Percentiles rank a stretch among this genome's conserved stretches.
These are phyloP conservation scores for Argynnis bischoffii DNA, from an alignment of 2,888 invertebrate genomes.

Conservation along the genomic window DNA sequence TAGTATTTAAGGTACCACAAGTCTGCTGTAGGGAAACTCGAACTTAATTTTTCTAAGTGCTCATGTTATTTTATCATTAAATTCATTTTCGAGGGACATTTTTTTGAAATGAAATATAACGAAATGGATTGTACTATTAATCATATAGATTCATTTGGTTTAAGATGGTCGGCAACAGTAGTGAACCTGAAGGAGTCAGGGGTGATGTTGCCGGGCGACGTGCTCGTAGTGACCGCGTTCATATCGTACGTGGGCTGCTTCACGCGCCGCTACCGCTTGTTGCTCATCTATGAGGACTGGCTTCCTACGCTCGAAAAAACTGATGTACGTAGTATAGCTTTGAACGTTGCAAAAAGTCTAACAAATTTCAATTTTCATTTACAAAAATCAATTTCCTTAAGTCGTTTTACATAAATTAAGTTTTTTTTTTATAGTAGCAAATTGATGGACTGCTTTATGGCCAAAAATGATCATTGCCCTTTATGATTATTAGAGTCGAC, in stretches of 20 bases:
- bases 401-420: too few relatives aligned
- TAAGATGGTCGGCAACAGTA: slow-evolving; percentile 73
- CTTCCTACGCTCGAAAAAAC: slow-evolving; percentile 88
- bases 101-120: too few relatives aligned
- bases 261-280: slow-evolving; percentile 90
- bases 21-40: too few relatives aligned
- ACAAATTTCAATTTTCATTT: neutral
- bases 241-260: slow-evolving; percentile 98
- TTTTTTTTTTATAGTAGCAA: too few relatives aligned
- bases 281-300: slow-evolving; percentile 91
- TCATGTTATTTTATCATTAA: too few relatives aligned
- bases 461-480: too few relatives aligned
- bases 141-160: neutral
- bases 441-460: too few relatives aligned
- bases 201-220: slow-evolving; percentile 93
- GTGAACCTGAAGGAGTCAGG: slow-evolving; percentile 86
- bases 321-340: slow-evolving; percentile 64
- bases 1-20: neutral
- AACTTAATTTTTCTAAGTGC: too few relatives aligned
- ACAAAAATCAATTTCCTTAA: too few relatives aligned
- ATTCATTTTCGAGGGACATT: too few relatives aligned
- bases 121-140: too few relatives aligned
- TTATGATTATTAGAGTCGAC: too few relatives aligned
- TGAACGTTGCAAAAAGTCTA: neutral
- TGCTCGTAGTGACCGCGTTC: slow-evolving; percentile 94